These are phyloP conservation scores for Margarornis squamiger DNA, from an alignment of 2,797 vertebrate species.

Conservation along the genomic window DNA sequence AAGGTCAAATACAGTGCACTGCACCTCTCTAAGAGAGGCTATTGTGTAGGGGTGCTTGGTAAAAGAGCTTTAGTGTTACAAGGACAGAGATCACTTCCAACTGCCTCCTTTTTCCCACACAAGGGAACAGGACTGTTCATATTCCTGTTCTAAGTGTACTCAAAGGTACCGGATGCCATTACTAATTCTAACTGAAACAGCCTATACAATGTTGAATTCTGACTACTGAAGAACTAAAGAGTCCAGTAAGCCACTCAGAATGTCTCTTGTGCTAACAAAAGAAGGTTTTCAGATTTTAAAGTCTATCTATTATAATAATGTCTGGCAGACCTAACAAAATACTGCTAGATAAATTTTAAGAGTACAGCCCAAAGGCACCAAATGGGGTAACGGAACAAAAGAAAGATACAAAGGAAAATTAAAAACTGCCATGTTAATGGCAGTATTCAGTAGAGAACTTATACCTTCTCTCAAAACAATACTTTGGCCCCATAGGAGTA, in stretches of 20 bases:
- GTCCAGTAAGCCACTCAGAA: background rate
- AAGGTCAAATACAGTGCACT: background rate
- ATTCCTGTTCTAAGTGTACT: background rate
- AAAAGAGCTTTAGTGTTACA: background rate
- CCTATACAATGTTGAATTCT: background rate
- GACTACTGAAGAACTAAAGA: background rate
- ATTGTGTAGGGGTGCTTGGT: background rate
- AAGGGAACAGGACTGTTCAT: background rate
- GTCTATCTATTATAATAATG: background rate
- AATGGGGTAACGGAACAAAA: background rate
- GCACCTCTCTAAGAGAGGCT: background rate
- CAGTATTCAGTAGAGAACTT: background rate
- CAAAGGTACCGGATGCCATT: background rate
- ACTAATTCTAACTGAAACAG: background rate
- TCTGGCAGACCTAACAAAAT: background rate
- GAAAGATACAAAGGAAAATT: background rate
- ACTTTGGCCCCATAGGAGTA: background rate
- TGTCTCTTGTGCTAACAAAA: background rate
- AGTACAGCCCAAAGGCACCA: background rate
- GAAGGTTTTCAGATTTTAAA: background rate
- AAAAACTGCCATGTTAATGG: background rate
- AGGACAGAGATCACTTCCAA: background rate
- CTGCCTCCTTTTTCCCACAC: background rate
- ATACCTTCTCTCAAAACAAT: background rate
- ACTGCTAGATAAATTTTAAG: background rate